A percentile compares a stretch with the other conserved stretches of the same genome.
phyloP scores from a whole-genome alignment of 2,888 invertebrate genomes.

The Diogma glabrata region DNA sequence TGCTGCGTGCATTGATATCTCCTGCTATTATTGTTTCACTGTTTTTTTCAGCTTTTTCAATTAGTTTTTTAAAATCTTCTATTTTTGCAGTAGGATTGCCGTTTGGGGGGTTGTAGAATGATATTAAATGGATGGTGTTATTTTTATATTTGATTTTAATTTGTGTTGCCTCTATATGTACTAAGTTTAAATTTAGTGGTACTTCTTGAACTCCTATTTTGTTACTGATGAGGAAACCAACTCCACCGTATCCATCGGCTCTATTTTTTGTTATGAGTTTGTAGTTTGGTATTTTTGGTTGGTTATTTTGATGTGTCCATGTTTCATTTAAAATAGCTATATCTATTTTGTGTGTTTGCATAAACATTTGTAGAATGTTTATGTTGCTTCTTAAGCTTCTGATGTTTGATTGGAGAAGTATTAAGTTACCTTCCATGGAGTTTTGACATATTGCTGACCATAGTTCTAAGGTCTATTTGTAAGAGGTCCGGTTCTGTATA shows the following conservation, averaged over 20 bases:
- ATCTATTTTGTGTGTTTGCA: neutral
- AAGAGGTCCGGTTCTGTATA: neutral
- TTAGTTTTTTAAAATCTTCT: neutral
- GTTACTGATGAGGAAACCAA: neutral
- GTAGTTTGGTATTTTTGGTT: neutral
- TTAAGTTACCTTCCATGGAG: neutral
- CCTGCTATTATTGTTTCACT: neutral
- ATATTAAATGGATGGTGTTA: neutral
- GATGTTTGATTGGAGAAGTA: neutral
- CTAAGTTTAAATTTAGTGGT: neutral
- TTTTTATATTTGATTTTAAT: neutral
- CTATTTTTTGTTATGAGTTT: neutral
- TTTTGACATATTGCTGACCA: neutral
- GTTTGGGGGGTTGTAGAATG: neutral
- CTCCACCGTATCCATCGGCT: neutral
- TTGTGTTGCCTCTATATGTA: neutral
- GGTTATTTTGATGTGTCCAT: neutral
- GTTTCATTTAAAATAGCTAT: neutral
- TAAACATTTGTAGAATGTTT: neutral
- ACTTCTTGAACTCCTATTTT: neutral
- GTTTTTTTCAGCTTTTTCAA: neutral
- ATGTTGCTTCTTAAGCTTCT: neutral
- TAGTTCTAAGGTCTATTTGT: neutral
- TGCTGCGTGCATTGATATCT: slow-evolving; percentile 2
- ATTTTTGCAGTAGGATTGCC: neutral